A percentile compares a stretch with the other conserved stretches of the same genome.
Conservation (phyloP, 1,140 invertebrate genomes). For the Drosophila melanica region DNA sequence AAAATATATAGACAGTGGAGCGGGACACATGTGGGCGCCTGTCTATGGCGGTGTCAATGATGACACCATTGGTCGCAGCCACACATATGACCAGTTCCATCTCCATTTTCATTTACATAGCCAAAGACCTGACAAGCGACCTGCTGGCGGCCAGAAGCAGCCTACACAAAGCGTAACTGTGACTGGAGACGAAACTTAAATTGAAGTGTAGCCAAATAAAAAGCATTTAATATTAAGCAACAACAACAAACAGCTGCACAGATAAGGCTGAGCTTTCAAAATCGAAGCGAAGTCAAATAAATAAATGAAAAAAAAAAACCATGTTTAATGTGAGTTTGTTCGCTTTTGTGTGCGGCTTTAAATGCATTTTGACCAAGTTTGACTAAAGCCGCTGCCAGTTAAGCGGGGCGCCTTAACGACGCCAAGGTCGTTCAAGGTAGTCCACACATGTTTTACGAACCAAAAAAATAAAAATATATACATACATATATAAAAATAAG, state of each 20-base stretch:
- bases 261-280: constrained; percentile 31
- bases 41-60: constrained; percentile 66
- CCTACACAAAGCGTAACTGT: constrained; percentile 28
- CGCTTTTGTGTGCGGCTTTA: constrained; percentile 39
- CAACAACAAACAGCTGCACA: constrained; percentile 24
- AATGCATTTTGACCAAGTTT: constrained; percentile 79
- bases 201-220: constrained; percentile 8
- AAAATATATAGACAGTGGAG: background rate
- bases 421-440: constrained; percentile 79
- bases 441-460: constrained; percentile 57
- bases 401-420: constrained; percentile 63
- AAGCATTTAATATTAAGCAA: constrained; percentile 7
- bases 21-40: constrained; percentile 22
- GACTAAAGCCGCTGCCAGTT: constrained; percentile 27
- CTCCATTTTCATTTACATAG: constrained; percentile 14
- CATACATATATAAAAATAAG: background rate
- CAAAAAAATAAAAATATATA: constrained; percentile 20
- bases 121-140: background rate
- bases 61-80: constrained; percentile 59
- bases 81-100: constrained; percentile 7
- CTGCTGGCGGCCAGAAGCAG: constrained; percentile 8
- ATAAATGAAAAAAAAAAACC: constrained; percentile 40
- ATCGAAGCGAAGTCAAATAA: constrained; percentile 31
- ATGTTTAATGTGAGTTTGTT: constrained; percentile 51
- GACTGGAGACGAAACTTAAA: background rate